phyloP scores from a whole-genome alignment of 2,888 invertebrate genomes.

The Heliconius aoede region DNA sequence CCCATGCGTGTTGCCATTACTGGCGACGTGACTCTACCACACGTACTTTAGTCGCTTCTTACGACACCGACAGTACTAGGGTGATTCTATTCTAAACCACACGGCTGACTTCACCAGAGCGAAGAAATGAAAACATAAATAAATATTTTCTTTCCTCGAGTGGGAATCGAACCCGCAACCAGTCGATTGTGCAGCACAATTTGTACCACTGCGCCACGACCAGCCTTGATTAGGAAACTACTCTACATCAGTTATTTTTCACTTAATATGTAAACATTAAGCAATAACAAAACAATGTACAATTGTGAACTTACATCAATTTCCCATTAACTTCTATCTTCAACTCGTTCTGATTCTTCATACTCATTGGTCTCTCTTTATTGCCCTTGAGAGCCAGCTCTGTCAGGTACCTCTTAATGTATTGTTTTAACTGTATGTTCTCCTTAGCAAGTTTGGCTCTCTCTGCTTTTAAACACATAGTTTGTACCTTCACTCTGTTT shows the following conservation, averaged over 20 bases:
- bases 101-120: too few species aligned
- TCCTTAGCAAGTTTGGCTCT: slow-evolving; percentile 80
- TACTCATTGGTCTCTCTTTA: slow-evolving; percentile 67
- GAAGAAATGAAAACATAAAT: too few species aligned
- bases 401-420: slow-evolving; percentile 85
- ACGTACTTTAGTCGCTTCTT: too few species aligned
- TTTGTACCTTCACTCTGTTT: slow-evolving; percentile 74
- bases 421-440: slow-evolving; percentile 85
- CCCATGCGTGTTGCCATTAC: too few species aligned
- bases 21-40: too few species aligned
- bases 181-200: too few species aligned
- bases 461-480: slow-evolving; percentile 71
- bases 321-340: slow-evolving; percentile 53
- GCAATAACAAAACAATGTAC: not conserved
- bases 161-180: too few species aligned
- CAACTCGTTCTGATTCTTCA: slow-evolving; percentile 58
- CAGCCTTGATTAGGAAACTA: not conserved
- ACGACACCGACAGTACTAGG: too few species aligned
- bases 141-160: too few species aligned
- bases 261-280: not conserved
- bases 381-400: slow-evolving; percentile 80
- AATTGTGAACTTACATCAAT: slow-evolving; percentile 35
- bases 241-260: not conserved
- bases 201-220: too few species aligned
- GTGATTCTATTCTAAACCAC: too few species aligned